phyloP scores from a whole-genome alignment of 2,797 vertebrate species.

The Xiphorhynchus erythropygius region DNA sequence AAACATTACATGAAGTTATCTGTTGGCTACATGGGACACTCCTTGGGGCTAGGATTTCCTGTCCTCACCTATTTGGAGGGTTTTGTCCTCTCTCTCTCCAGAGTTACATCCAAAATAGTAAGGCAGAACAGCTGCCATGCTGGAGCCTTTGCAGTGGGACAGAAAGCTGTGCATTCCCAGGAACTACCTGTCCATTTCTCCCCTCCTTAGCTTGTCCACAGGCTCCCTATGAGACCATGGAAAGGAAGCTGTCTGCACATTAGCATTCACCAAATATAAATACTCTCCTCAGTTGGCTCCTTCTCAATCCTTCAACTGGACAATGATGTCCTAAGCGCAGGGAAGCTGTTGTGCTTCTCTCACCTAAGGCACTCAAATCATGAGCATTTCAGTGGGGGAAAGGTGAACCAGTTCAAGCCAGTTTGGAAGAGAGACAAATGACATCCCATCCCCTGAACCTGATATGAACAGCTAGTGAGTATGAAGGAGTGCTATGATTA shows the following conservation, averaged over 20 bases:
- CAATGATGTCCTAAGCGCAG: conserved; percentile 2
- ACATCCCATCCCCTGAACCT: not conserved
- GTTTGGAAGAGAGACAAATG: conserved; percentile 2
- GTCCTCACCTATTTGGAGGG: not conserved
- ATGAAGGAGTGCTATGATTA: not conserved
- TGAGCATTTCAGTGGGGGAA: not conserved
- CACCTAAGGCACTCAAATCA: not conserved
- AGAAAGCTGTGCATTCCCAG: not conserved
- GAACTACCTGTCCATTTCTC: not conserved
- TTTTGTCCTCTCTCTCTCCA: not conserved
- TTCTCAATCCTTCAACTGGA: not conserved
- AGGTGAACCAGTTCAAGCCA: not conserved
- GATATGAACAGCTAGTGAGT: not conserved
- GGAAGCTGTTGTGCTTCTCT: not conserved
- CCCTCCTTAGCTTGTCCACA: not conserved
- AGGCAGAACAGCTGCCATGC: not conserved
- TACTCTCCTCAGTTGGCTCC: not conserved
- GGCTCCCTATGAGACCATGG: not conserved
- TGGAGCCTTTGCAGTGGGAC: not conserved
- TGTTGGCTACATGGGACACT: not conserved
- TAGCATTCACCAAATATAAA: not conserved
- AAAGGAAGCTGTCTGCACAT: not conserved
- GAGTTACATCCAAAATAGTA: not conserved
- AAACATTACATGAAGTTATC: not conserved
- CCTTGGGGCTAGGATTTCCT: not conserved